Conservation (phyloP, 2,113 vertebrate genomes). For the Sclerurus mexicanus region DNA sequence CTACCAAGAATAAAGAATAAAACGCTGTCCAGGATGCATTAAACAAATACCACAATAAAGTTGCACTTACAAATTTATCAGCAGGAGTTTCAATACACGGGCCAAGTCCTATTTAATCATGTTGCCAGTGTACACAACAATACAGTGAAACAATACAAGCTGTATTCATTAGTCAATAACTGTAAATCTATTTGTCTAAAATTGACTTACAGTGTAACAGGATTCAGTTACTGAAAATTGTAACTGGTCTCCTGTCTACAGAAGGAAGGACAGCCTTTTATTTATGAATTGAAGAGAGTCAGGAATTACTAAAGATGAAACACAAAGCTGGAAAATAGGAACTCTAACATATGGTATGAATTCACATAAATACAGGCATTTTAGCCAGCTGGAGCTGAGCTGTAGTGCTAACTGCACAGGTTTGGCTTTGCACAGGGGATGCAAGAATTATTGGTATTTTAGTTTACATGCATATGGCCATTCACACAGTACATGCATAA, state of each 20-base stretch:
- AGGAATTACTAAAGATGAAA: background rate
- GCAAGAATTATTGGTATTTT: background rate
- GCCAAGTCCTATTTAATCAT: background rate
- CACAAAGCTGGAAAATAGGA: background rate
- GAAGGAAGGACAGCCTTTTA: background rate
- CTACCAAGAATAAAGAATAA: background rate
- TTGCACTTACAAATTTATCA: background rate
- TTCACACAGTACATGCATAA: background rate
- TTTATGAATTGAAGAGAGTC: background rate
- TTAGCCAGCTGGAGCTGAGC: background rate
- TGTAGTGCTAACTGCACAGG: background rate
- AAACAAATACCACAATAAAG: background rate
- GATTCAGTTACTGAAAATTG: background rate
- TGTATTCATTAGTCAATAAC: background rate
- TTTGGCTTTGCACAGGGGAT: background rate
- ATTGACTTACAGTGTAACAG: background rate
- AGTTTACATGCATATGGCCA: background rate
- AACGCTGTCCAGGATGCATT: background rate
- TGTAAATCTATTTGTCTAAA: background rate
- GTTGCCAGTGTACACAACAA: background rate
- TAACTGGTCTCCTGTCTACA: background rate
- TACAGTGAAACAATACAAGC: background rate
- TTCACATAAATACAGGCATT: constrained; percentile 20
- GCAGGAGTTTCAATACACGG: background rate
- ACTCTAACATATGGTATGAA: background rate